phyloP scores from a whole-genome alignment of 2,888 invertebrate species.

The Neoascia interrupta region DNA sequence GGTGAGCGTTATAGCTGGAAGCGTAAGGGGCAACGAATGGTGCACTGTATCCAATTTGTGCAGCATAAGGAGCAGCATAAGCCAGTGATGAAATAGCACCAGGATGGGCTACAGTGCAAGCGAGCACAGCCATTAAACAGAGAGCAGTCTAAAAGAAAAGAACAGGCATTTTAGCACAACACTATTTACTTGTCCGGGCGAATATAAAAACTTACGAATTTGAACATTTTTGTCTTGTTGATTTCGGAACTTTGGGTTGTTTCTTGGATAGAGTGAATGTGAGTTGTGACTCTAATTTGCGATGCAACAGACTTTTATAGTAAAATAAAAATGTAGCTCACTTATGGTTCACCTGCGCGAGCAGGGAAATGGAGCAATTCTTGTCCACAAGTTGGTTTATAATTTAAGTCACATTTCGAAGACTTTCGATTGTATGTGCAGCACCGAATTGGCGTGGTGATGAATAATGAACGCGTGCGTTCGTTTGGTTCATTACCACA shows the following conservation, averaged over 20 bases:
- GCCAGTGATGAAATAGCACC: slow-evolving; percentile 39
- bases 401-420: slow-evolving; percentile 59
- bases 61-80: slow-evolving; percentile 35
- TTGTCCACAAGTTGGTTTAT: slow-evolving; percentile 29
- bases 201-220: slow-evolving; percentile 47
- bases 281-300: slow-evolving; percentile 33
- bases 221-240: slow-evolving; percentile 43
- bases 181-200: not conserved
- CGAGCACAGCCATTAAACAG: slow-evolving; percentile 41
- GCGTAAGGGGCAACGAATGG: slow-evolving; percentile 51
- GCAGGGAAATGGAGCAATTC: slow-evolving; percentile 43
- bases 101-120: slow-evolving; percentile 32
- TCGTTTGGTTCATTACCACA: slow-evolving; percentile 46
- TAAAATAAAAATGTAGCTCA: slow-evolving; percentile 28
- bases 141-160: slow-evolving; percentile 27
- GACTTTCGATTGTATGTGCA: slow-evolving; percentile 57
- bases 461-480: slow-evolving; percentile 52
- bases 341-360: slow-evolving; percentile 14
- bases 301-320: slow-evolving; percentile 47
- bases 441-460: slow-evolving; percentile 20
- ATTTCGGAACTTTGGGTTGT: slow-evolving; percentile 13
- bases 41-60: slow-evolving; percentile 51
- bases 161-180: not conserved
- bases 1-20: slow-evolving; percentile 53
- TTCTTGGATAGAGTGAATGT: slow-evolving; percentile 31